A percentile compares a stretch with the other conserved stretches of the same genome.
phyloP scores from a whole-genome alignment of 2,888 invertebrate species.

The Sericinus montela region DNA sequence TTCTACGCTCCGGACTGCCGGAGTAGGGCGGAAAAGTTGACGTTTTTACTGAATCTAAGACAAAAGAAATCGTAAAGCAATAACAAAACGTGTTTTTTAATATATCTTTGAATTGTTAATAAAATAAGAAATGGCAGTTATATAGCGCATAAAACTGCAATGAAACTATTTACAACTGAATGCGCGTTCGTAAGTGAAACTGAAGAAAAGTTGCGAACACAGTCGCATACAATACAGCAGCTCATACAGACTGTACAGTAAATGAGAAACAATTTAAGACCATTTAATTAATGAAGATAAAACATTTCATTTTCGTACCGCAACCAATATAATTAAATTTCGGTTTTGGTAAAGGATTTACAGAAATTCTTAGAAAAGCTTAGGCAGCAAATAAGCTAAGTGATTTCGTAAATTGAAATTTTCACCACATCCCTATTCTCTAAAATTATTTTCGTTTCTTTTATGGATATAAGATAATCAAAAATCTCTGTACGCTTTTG shows the following conservation, averaged over 20 bases:
- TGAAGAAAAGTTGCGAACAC: conserved; percentile 4
- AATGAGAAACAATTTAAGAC: conserved; percentile 7
- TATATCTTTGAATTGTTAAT: not conserved
- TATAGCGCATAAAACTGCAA: not conserved
- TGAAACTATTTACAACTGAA: not conserved
- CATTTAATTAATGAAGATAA: not conserved
- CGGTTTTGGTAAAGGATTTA: not conserved
- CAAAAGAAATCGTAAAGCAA: not conserved
- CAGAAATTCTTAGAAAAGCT: not conserved
- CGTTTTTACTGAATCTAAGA: not conserved
- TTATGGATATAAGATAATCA: not conserved
- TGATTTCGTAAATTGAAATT: not conserved
- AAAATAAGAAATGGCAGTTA: conserved; percentile 1
- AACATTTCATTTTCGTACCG: not conserved
- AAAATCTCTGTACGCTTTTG: too few species aligned
- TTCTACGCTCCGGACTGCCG: not conserved
- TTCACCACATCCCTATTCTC: not conserved
- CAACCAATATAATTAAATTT: not conserved
- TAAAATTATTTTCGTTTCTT: not conserved
- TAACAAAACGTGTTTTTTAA: not conserved
- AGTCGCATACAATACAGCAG: not conserved
- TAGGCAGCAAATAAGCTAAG: not conserved
- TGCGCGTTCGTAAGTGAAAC: conserved; percentile 5
- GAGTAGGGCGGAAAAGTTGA: not conserved
- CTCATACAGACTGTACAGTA: conserved; percentile 1